Conservation (phyloP, 2,797 vertebrate genomes). For the Gephyroberyx darwinii region DNA sequence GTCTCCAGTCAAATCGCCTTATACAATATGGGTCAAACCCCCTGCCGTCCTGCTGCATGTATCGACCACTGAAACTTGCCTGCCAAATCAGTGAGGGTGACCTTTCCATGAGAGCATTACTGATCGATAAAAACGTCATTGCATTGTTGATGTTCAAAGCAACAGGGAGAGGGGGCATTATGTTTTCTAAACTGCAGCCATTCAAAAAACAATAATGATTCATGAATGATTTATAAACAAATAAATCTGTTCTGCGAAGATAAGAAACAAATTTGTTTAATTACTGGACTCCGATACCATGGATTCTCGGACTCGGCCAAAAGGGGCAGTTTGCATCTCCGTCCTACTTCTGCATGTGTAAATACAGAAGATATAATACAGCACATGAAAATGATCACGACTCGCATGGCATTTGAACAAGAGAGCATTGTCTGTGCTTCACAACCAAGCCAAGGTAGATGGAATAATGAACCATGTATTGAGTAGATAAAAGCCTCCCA, state of each 20-base stretch:
- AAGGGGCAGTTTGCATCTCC: neutral
- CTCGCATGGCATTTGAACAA: slow-evolving; percentile 33
- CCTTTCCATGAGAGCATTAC: slow-evolving; percentile 32
- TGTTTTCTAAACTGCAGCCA: neutral
- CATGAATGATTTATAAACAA: slow-evolving; percentile 35
- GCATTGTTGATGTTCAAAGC: slow-evolving; percentile 36
- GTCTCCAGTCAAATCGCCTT: neutral
- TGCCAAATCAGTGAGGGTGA: slow-evolving; percentile 4
- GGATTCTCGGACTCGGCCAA: neutral
- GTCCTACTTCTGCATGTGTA: neutral
- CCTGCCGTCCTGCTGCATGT: neutral
- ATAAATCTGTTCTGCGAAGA: neutral
- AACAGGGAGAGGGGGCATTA: neutral
- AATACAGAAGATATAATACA: slow-evolving; percentile 11
- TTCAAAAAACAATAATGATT: slow-evolving; percentile 5
- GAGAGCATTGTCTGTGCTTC: slow-evolving; percentile 19
- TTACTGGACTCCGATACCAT: neutral
- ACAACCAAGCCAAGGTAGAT: slow-evolving; percentile 8
- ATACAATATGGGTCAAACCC: slow-evolving; percentile 6
- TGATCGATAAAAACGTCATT: slow-evolving; percentile 23
- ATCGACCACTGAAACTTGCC: slow-evolving; percentile 27
- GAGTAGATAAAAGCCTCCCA: slow-evolving; percentile 30
- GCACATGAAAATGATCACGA: slow-evolving; percentile 11
- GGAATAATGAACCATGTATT: slow-evolving; percentile 28
- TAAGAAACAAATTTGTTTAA: neutral